These are phyloP conservation scores for Enteromius mattozi DNA, from an alignment of 2,797 vertebrate species.

Conservation along the genomic window DNA sequence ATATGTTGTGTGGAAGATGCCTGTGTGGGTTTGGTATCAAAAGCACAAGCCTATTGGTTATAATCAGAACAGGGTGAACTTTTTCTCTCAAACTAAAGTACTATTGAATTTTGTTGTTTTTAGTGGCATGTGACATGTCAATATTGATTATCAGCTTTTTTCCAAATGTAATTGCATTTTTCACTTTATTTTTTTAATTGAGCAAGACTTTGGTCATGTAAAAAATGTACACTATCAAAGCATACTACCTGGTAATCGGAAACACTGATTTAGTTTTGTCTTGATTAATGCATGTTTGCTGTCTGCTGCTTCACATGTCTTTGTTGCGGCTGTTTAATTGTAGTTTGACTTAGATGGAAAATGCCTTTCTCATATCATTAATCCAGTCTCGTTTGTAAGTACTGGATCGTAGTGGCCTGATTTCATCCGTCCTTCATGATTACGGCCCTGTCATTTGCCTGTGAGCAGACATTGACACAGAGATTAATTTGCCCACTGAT, in stretches of 20 bases:
- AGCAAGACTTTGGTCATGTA: not conserved
- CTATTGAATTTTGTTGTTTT: not conserved
- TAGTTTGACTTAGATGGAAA: not conserved
- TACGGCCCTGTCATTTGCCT: not conserved
- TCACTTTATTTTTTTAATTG: no score
- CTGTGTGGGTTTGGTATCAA: constrained; percentile 38
- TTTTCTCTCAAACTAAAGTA: not conserved
- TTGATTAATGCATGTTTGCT: constrained; percentile 11
- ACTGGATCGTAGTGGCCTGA: not conserved
- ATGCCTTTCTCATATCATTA: constrained; percentile 8
- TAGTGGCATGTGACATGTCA: not conserved
- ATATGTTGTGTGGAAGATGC: constrained; percentile 1
- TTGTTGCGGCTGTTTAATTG: not conserved
- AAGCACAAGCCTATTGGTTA: not conserved
- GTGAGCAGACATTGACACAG: not conserved
- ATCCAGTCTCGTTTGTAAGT: not conserved
- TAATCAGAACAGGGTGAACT: not conserved
- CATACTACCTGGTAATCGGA: not conserved
- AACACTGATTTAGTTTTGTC: not conserved
- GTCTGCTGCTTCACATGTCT: not conserved
- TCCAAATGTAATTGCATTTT: no score
- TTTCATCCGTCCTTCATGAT: constrained; percentile 29
- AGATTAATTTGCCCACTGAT: not conserved
- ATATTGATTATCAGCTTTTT: not conserved
- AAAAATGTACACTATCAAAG: not conserved